Evolutionary conservation across 37 sponge, comb jelly and placozoan species (phyloP).

Genomic region (Eunapius fragilis): DNA sequence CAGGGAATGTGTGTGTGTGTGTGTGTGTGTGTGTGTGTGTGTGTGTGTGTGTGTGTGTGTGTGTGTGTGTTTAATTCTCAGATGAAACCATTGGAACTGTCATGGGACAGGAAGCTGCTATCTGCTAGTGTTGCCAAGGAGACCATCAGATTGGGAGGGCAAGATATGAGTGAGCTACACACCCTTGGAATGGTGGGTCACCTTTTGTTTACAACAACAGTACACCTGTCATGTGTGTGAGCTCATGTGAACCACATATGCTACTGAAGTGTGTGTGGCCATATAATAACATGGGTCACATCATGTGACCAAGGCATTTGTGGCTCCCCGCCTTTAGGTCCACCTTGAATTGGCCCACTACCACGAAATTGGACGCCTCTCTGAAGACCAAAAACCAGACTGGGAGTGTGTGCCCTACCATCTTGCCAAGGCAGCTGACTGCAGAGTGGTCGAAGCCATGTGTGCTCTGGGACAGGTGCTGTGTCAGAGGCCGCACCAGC

Average conservation of each 20-base stretch:
- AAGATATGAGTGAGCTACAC: slow-evolving; percentile 1
- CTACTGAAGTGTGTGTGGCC: not conserved
- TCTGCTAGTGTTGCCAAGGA: slow-evolving; percentile 35
- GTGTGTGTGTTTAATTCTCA: not conserved
- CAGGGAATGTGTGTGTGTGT: no score
- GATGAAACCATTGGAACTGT: not conserved
- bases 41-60: not conserved
- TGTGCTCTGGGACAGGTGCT: slow-evolving; percentile 53
- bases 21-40: not conserved
- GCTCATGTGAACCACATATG: not conserved
- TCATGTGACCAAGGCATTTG: not conserved
- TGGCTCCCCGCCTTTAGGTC: slow-evolving; percentile 46
- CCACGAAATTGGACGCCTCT: slow-evolving; percentile 80
- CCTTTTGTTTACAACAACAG: not conserved
- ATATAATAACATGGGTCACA: not conserved
- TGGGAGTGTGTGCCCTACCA: slow-evolving; percentile 57
- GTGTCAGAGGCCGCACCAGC: slow-evolving; percentile 72
- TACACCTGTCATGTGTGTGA: not conserved
- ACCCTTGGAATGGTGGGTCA: slow-evolving; percentile 52
- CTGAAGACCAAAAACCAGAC: slow-evolving; percentile 64
- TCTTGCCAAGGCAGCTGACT: slow-evolving; percentile 66
- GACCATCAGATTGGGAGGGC: slow-evolving; percentile 1
- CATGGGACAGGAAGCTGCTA: not conserved
- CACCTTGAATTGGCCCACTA: slow-evolving; percentile 83
- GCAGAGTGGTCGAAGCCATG: slow-evolving; percentile 37